These are phyloP conservation scores for Geotrupes spiniger DNA, from an alignment of 2,888 invertebrate genomes.

Conservation along the genomic window DNA sequence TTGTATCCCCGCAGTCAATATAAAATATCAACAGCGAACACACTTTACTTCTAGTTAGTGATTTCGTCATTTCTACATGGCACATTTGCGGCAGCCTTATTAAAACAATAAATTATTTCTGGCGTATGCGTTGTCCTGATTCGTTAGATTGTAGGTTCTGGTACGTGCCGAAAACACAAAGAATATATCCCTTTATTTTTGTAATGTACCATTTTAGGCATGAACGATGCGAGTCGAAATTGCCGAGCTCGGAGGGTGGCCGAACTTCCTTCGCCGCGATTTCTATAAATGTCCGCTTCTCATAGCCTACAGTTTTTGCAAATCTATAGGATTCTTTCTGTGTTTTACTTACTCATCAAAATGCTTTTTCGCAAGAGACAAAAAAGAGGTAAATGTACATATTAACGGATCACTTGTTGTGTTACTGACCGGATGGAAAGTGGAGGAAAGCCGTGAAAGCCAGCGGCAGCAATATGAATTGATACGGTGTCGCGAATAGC, in stretches of 20 bases:
- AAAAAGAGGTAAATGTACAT: conserved; percentile 36
- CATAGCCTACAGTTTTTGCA: conserved; percentile 43
- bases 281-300: conserved; percentile 47
- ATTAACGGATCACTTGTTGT: conserved; percentile 34
- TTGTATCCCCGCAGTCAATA: too few relatives aligned
- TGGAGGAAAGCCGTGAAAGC: conserved; percentile 19
- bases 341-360: conserved; percentile 27
- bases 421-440: conserved; percentile 34
- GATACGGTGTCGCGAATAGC: conserved; percentile 45
- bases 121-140: too few relatives aligned
- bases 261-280: conserved; percentile 25
- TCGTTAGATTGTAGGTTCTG: too few relatives aligned
- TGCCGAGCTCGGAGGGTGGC: background rate
- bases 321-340: conserved; percentile 42
- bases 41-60: too few relatives aligned
- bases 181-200: too few relatives aligned
- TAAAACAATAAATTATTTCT: too few relatives aligned
- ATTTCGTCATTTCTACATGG: too few relatives aligned
- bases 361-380: conserved; percentile 36
- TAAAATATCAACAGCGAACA: too few relatives aligned
- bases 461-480: conserved; percentile 50
- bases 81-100: too few relatives aligned
- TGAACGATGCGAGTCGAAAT: background rate
- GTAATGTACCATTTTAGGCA: too few relatives aligned
- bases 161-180: too few relatives aligned